Evolutionary conservation across 2,113 vertebrate species (phyloP).

Genomic region (Seriola dumerili): DNA sequence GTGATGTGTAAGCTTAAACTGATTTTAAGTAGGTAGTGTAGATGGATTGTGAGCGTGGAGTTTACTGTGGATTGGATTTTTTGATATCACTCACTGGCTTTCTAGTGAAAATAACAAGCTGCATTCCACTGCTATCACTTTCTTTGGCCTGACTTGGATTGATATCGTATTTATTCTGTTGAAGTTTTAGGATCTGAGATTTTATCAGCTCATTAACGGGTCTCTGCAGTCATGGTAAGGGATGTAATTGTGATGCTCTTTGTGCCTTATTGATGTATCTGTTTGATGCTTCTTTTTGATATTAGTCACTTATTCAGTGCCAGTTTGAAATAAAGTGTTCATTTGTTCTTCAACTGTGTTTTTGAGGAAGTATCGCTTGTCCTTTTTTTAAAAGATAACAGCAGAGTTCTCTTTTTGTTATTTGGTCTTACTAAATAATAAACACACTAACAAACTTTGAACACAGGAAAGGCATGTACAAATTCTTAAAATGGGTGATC

Average conservation of each 20-base stretch:
- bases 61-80: constrained; percentile 43
- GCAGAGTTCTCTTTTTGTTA: not conserved
- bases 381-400: not conserved
- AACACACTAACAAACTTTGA: not conserved
- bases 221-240: not conserved
- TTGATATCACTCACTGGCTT: constrained; percentile 42
- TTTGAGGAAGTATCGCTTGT: not conserved
- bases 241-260: constrained; percentile 16
- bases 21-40: not conserved
- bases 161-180: constrained; percentile 74
- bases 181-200: constrained; percentile 27
- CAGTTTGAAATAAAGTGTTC: constrained; percentile 66
- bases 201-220: constrained; percentile 48
- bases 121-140: constrained; percentile 56
- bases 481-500: not conserved
- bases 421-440: not conserved
- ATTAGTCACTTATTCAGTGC: constrained; percentile 37
- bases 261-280: constrained; percentile 34
- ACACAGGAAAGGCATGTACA: not conserved
- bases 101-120: constrained; percentile 47
- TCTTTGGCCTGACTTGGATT: constrained; percentile 36
- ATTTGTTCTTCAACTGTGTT: constrained; percentile 5
- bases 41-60: constrained; percentile 18
- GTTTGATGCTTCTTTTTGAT: constrained; percentile 22
- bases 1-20: constrained; percentile 25